Base-by-base conservation (phyloP, 2,888 invertebrate species). In the Aphodius granarius region DNA sequence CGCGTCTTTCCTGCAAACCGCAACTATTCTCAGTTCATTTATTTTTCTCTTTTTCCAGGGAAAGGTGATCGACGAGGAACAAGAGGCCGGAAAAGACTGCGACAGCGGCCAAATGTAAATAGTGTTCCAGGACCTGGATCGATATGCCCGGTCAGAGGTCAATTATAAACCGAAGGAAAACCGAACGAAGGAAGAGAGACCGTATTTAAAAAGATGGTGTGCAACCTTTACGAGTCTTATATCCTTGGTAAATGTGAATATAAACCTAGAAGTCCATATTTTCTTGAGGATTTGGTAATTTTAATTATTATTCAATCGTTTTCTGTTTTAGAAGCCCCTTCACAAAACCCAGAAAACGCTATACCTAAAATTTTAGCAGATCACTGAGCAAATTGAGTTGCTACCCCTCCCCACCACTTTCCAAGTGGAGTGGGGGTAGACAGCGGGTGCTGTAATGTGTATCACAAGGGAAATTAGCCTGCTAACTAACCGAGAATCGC, bases 391-490 rank as follows among this genome's bases (percentile, higher is more conserved):
- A n/a, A n/a, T n/a, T n/a, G n/a, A n/a, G n/a, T n/a, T n/a, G n/a
- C n/a, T n/a, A n/a, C n/a, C n/a, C n/a, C n/a, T n/a, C n/a, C n/a
- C n/a, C n/a, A n/a, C n/a, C n/a, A n/a, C n/a, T n/a, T n/a, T n/a
- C 65, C 80, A 81, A 81, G 82, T 82, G 80, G 81, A 9, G 16
- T n/a, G 16, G 63, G 65, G 6, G 13, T 9, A 17, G 79, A 65
- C 16, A 19, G 65, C 17, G 65, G 65, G 81, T 78, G 81, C 81
- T 83, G 82, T 86, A 85, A 85, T 85, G 81, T 83, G 83, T 83
- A 86, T 86, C 87, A 86, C 87, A 86, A 84, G 87, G 87, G 87
- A 87, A 87, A 87, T 87, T 87, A 87, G 86, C 85, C 85, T 85
- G 84, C 86, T 86, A 86, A 87, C 86, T 85, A 87, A 86, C 84